A percentile compares a stretch with the other conserved stretches of the same genome.
phyloP scores from a whole-genome alignment of 2,888 invertebrate species.

The Lasioglossum villosulum region DNA sequence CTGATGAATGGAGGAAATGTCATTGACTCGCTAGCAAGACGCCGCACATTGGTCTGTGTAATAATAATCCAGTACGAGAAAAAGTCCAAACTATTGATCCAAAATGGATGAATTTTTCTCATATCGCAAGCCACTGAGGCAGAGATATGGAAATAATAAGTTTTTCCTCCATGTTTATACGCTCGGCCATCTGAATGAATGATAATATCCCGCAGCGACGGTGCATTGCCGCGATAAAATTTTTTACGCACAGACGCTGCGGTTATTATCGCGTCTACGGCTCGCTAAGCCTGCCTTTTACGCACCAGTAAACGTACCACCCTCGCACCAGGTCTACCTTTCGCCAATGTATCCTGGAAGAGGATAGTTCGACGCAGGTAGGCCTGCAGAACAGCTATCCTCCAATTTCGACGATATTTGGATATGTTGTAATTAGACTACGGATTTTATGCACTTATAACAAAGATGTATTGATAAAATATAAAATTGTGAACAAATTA shows the following conservation, averaged over 20 bases:
- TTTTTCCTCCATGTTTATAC: background rate
- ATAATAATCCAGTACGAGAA: background rate
- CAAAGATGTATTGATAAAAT: background rate
- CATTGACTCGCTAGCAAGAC: slow-evolving; percentile 1
- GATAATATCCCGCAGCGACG: background rate
- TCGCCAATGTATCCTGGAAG: background rate
- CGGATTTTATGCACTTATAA: background rate
- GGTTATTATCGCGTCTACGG: slow-evolving; percentile 52
- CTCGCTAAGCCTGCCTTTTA: slow-evolving; percentile 58
- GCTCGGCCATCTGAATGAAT: slow-evolving; percentile 17
- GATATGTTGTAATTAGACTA: background rate
- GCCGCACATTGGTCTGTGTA: background rate
- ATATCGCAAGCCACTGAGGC: background rate
- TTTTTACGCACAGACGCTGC: slow-evolving; percentile 53
- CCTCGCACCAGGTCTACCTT: slow-evolving; percentile 2
- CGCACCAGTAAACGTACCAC: slow-evolving; percentile 56
- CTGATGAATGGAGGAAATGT: slow-evolving; percentile 17
- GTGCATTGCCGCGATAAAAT: slow-evolving; percentile 52
- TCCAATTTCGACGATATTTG: background rate
- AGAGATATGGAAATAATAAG: background rate
- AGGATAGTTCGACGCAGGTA: background rate
- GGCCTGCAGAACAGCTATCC: background rate
- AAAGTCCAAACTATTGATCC: background rate
- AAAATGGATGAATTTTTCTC: too few species aligned
- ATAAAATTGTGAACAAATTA: background rate